Percentiles rank a stretch among this genome's conserved stretches.
These are phyloP conservation scores for Hydraecia micacea DNA, from an alignment of 2,888 invertebrate species.

Conservation along the genomic window DNA sequence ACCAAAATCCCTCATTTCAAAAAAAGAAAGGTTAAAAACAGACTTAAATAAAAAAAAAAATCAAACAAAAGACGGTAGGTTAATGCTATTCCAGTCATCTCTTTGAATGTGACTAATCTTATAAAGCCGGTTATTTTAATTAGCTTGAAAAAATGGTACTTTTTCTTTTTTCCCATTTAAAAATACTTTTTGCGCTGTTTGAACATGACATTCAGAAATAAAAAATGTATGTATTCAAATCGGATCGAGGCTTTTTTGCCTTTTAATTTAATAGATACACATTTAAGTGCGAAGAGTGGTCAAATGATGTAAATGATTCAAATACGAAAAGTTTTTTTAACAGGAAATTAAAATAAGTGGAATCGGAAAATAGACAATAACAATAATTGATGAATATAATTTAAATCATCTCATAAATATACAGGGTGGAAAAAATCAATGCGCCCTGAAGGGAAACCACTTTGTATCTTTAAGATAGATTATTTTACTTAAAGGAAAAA, in stretches of 20 bases:
- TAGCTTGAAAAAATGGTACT: conserved; percentile 47
- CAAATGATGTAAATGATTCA: conserved; percentile 40
- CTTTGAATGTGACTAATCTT: conserved; percentile 31
- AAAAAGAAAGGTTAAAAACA: not conserved
- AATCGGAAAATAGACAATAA: not conserved
- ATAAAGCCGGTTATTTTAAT: conserved; percentile 48
- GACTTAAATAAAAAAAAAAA: not conserved
- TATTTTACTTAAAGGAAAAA: too few relatives aligned
- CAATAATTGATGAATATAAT: not conserved
- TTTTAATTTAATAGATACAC: conserved; percentile 56
- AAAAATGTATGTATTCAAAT: conserved; percentile 71
- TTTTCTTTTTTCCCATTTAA: conserved; percentile 57
- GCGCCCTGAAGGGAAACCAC: too few relatives aligned
- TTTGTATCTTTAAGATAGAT: too few relatives aligned
- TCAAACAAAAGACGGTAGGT: not conserved
- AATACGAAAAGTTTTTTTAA: conserved; percentile 30
- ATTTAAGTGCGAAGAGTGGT: conserved; percentile 41
- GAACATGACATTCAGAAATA: conserved; percentile 52
- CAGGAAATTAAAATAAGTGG: conserved; percentile 10
- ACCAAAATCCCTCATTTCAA: not conserved
- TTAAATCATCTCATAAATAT: too few relatives aligned
- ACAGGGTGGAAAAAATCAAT: too few relatives aligned
- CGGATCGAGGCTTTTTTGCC: conserved; percentile 58
- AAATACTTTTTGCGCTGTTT: conserved; percentile 49
- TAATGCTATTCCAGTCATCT: conserved; percentile 26